phyloP scores from a whole-genome alignment of 2,888 invertebrate species.

The Zygogramma bicolorata region DNA sequence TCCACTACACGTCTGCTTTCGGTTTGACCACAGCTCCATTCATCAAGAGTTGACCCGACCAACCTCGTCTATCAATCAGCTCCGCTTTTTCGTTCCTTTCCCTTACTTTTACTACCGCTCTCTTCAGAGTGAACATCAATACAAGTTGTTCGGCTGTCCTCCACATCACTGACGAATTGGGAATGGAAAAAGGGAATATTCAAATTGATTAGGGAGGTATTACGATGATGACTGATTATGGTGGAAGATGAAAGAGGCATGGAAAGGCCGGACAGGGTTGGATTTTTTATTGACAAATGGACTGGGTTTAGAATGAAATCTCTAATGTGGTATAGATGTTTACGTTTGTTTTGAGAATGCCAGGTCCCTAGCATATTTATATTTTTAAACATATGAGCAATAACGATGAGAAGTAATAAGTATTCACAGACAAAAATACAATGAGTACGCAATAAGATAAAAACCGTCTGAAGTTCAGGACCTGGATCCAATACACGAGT shows the following conservation, averaged over 20 bases:
- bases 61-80: slow-evolving; percentile 62
- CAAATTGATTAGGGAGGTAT: background rate
- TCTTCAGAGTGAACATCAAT: slow-evolving; percentile 37
- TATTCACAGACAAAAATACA: no score
- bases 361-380: no score
- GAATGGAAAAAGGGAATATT: background rate
- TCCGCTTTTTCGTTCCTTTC: slow-evolving; percentile 58
- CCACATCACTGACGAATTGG: background rate
- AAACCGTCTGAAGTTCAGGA: no score
- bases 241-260: background rate
- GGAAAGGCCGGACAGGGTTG: background rate
- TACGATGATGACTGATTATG: background rate
- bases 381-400: no score
- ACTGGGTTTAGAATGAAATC: no score
- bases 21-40: slow-evolving; percentile 59
- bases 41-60: slow-evolving; percentile 61
- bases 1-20: slow-evolving; percentile 52
- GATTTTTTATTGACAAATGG: background rate
- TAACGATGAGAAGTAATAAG: no score
- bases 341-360: no score
- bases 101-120: slow-evolving; percentile 46
- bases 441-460: no score
- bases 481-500: no score
- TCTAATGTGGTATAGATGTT: no score
- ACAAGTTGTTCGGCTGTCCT: slow-evolving; percentile 25